Base-by-base conservation (phyloP, 37 sponge, comb jelly and placozoan species). In the Axinella damicornis region DNA sequence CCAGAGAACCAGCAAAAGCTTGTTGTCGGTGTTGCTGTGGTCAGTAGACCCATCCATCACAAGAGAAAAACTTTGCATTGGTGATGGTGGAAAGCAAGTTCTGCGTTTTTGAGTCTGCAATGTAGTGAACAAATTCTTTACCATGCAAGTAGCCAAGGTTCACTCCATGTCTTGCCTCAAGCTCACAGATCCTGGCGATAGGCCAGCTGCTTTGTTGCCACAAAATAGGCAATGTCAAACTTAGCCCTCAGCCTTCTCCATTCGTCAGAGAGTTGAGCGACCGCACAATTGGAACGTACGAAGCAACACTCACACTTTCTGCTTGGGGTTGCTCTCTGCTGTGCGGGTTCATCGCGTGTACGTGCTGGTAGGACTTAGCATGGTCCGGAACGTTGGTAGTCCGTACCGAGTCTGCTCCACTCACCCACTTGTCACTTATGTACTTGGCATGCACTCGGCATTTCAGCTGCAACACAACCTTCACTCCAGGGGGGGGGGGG, bases 381-480 rank as follows among this genome's bases (percentile, higher is more conserved):
- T 89, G 89, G 65, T 89, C 89, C 34, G 79, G 63, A 36, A 89
- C 73, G 73, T 89, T 89, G 78, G 72, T 89, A 66, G 53, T 60
- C 54, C 74, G 65, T 21, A 79, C 81, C 13, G 81, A 87, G 34
- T 87, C 63, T 54, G 87, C 87, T 24, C 81, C 87, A 46, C 77
- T 79, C 35, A 84, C 76, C 85, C 85, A 84, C 68, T 76, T 84
- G 76, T 84, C 68, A 40, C 85, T 84, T n/a, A 84, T n/a, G n/a
- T n/a, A n/a, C n/a, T n/a, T n/a, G n/a, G 12, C 53, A 61, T 75
- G 79, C 46, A 87, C 74, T 58, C 33, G 35, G 61, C 86, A 85
- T 77, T 84, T 84, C 63, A 84, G 77, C 66, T 75, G 40, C 65
- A 13, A 66, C 85, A 84, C 85, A 62, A 78, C 78, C 78, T 69